Conservation (phyloP, 2,113 vertebrate genomes). For the Hystrix cristata region DNA sequence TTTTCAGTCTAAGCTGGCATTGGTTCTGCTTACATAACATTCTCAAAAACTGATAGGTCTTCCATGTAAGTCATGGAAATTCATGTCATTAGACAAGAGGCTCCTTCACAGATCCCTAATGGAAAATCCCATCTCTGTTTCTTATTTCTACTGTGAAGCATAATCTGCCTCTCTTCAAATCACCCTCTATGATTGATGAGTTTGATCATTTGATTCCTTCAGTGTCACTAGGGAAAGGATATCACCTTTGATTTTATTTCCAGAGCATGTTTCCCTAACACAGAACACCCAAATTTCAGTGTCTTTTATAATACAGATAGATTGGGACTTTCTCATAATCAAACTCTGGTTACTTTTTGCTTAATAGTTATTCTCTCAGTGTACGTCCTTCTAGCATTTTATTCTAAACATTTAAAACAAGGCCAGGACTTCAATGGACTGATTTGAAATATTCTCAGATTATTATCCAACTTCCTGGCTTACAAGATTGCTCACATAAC, state of each 20-base stretch:
- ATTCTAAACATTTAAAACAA: neutral
- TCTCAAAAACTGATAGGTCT: neutral
- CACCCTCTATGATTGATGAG: neutral
- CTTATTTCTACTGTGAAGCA: neutral
- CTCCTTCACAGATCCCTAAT: neutral
- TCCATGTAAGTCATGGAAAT: neutral
- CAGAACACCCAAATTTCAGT: neutral
- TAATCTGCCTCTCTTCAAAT: neutral
- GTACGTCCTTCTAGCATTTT: neutral
- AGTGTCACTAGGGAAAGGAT: neutral
- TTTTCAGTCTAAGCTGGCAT: neutral
- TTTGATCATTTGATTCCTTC: neutral
- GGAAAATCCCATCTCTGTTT: neutral
- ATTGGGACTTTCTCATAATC: neutral
- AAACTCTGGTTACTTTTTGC: constrained; percentile 15
- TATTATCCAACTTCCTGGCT: neutral
- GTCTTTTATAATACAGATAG: neutral
- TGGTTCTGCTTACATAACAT: constrained; percentile 10
- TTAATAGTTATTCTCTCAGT: constrained; percentile 42
- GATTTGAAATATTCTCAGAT: neutral
- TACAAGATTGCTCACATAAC: neutral
- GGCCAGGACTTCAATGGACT: neutral
- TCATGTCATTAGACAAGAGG: neutral
- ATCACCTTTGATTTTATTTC: constrained; percentile 26
- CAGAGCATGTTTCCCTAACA: neutral